Conservation (phyloP, 1,140 invertebrate genomes). For the Sycobia sp. region DNA sequence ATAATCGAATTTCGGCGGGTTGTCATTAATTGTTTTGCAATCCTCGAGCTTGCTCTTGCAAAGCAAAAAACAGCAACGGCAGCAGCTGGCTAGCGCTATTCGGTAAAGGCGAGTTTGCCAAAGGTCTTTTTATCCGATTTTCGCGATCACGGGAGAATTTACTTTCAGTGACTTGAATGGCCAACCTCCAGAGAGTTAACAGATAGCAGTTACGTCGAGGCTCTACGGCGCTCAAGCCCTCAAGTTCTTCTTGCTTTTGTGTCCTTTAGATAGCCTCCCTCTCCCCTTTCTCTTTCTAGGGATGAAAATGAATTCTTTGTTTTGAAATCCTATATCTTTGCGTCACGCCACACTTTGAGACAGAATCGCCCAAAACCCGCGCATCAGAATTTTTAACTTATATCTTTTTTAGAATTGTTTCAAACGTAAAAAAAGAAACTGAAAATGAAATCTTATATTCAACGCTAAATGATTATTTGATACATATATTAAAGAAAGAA, state of each 20-base stretch:
- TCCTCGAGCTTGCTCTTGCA: no score
- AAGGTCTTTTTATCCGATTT: conserved; percentile 29
- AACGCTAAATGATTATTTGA: no score
- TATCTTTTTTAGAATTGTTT: no score
- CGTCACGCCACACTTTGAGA: no score
- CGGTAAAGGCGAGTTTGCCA: conserved; percentile 9
- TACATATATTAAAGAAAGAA: no score
- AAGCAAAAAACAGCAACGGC: no score
- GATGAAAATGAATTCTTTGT: background rate
- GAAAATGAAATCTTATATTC: no score
- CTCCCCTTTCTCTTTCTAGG: background rate
- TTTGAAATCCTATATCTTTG: background rate
- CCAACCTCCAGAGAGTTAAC: conserved; percentile 28
- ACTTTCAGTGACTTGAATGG: conserved; percentile 37
- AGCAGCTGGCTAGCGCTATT: background rate
- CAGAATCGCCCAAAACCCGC: no score
- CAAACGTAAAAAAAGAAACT: no score
- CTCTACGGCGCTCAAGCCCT: background rate
- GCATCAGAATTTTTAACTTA: no score
- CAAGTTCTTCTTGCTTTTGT: conserved; percentile 5
- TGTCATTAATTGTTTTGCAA: no score
- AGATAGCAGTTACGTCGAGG: conserved; percentile 19
- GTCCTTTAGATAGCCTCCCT: conserved; percentile 13
- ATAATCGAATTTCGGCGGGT: no score
- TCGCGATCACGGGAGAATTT: conserved; percentile 32